These are phyloP conservation scores for Crambe crambe DNA, from an alignment of 37 sponge, comb jelly and placozoan genomes.

Conservation along the genomic window DNA sequence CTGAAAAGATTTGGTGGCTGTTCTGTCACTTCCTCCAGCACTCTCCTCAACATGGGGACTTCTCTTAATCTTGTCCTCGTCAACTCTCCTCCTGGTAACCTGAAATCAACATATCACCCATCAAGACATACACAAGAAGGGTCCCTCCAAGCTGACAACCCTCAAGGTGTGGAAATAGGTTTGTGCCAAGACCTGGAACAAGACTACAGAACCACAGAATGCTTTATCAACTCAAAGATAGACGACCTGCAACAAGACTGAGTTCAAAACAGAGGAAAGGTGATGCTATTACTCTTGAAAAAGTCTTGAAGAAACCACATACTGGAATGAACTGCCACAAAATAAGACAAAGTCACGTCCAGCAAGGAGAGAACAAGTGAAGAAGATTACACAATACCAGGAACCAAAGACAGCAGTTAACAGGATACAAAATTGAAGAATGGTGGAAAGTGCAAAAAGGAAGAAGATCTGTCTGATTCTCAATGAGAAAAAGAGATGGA, in stretches of 20 bases:
- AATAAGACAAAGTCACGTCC: background rate
- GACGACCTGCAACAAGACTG: slow-evolving; percentile 13
- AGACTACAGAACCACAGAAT: background rate
- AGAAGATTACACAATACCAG: no score
- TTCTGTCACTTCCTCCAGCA: no score
- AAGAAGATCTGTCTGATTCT: background rate
- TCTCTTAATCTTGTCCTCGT: no score
- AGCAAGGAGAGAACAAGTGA: background rate
- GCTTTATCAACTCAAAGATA: no score
- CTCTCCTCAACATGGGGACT: no score
- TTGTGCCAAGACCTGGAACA: background rate
- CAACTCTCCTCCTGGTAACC: no score
- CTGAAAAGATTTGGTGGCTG: no score
- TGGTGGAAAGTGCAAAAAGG: background rate
- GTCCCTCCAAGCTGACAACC: background rate
- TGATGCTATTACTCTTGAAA: background rate
- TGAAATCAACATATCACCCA: no score
- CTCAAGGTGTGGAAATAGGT: background rate
- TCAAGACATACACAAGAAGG: background rate
- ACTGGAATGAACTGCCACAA: slow-evolving; percentile 34
- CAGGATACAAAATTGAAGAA: no score
- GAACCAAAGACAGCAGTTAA: background rate
- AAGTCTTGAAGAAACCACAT: no score
- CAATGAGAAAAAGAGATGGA: background rate
- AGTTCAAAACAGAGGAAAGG: background rate